A percentile compares a stretch with the other conserved stretches of the same genome.
These are phyloP conservation scores for Pundamilia nyererei DNA, from an alignment of 2,113 vertebrate species.

Conservation along the genomic window DNA sequence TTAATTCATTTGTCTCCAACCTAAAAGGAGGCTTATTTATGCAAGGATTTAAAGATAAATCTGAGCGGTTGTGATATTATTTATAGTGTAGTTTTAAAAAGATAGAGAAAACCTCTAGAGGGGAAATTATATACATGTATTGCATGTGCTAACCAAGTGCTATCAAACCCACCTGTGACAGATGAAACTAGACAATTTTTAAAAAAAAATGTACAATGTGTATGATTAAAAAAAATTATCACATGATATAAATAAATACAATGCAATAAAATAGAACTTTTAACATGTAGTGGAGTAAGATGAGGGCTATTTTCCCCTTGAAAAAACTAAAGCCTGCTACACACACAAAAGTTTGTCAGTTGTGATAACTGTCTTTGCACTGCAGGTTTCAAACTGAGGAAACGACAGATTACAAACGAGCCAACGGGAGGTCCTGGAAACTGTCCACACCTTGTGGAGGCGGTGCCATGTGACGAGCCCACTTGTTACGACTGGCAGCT, in stretches of 20 bases:
- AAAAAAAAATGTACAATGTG: neutral
- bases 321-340: neutral
- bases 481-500: constrained; percentile 85
- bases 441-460: constrained; percentile 92
- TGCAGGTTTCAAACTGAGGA: constrained; percentile 90
- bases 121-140: neutral
- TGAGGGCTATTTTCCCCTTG: neutral
- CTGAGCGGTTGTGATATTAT: fast-evolving
- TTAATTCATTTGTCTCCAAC: neutral
- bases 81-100: neutral
- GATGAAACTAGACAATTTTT: neutral
- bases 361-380: neutral
- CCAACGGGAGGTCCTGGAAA: constrained; percentile 81
- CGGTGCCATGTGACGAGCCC: constrained; percentile 91
- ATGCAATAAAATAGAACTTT: neutral
- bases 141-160: neutral
- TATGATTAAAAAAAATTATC: neutral
- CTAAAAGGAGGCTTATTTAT: neutral
- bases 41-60: neutral
- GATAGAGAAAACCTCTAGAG: neutral
- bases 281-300: neutral
- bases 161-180: neutral
- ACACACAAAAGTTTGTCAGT: neutral
- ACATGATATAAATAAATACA: neutral
- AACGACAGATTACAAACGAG: constrained; percentile 79